Evolutionary conservation across 2,888 invertebrate genomes (phyloP), one percentile per base, ranked within the genome.

Genomic region (Epiperipatus broadwayi): DNA sequence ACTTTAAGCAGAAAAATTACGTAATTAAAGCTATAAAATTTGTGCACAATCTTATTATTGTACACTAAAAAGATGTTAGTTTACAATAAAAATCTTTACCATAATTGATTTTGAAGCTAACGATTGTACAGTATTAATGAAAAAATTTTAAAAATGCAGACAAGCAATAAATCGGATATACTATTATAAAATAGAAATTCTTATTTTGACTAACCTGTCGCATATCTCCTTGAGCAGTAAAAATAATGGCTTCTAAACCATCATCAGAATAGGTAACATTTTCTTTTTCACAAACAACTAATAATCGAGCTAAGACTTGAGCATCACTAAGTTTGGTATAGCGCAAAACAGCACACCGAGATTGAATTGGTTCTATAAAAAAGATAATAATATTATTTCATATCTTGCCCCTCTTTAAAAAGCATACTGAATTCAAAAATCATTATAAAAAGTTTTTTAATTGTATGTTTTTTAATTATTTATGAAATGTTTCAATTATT

Each of bases 181-280:
- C 25, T 8, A 8, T 25, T 25, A 25, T 8, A 8, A 25, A 25
- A 25, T 25, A 8, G n/a, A 25, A 8, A 10, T 35, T 10, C 3
- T 12, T n/a, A n/a, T n/a, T n/a, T n/a, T n/a, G n/a, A n/a, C 10
- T 20, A 29, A 62, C 65, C 54, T 97, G 87, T 50, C 97, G 69
- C 80, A 97, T 80, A 60, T 97, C 97, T 1, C 97, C 97, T 63
- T 99, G 93, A 0, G 97, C 85, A 0, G 95, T 95, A 60, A 93
- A 97, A 20, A 95, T 78, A 45, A 99, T 76, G 0, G 95, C 93
- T 59, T 85, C 85, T 35, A 93, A 63, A 0, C 97, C 97, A 55
- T 91, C 85, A 51, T 89, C 77, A 0, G 78, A 78, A 56, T 83
- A 79, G 1, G 76, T 73, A 2, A 93, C 60, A 39, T 50, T 49